phyloP scores from a whole-genome alignment of 2,888 invertebrate species.

The Thera obeliscata region DNA sequence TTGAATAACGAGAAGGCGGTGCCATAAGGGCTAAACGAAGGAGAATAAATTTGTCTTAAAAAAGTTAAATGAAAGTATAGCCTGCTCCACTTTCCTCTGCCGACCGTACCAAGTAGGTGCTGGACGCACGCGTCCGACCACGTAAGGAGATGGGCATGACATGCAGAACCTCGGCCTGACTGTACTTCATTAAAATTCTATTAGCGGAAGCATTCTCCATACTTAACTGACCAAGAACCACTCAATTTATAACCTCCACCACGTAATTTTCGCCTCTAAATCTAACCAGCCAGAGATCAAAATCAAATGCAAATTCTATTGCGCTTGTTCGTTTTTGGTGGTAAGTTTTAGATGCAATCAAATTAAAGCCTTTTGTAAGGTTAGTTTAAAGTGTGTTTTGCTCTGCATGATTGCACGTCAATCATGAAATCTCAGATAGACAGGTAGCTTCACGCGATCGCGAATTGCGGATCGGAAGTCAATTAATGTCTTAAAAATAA shows the following conservation, averaged over 20 bases:
- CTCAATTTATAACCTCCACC: slow-evolving; percentile 22
- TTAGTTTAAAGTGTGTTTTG: slow-evolving; percentile 47
- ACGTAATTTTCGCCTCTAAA: slow-evolving; percentile 43
- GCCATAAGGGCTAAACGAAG: too few species aligned
- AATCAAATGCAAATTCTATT: slow-evolving; percentile 17
- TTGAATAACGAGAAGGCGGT: too few species aligned
- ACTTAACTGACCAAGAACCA: slow-evolving; percentile 37
- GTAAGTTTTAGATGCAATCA: background rate
- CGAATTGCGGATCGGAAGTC: slow-evolving; percentile 70
- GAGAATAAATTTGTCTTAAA: too few species aligned
- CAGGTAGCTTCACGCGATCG: slow-evolving; percentile 62
- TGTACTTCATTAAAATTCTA: slow-evolving; percentile 85
- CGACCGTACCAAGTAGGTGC: slow-evolving; percentile 47
- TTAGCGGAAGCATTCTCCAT: slow-evolving; percentile 82
- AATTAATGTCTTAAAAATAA: slow-evolving; percentile 55
- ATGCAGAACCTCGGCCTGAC: slow-evolving; percentile 77
- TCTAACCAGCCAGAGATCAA: background rate
- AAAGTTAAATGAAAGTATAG: too few species aligned
- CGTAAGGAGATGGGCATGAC: slow-evolving; percentile 82
- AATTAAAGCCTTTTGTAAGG: slow-evolving; percentile 15
- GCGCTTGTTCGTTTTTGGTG: slow-evolving; percentile 28
- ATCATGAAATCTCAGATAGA: slow-evolving; percentile 62
- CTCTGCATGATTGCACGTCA: slow-evolving; percentile 42
- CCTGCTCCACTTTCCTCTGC: slow-evolving; percentile 47
- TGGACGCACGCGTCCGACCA: slow-evolving; percentile 68